Conservation (phyloP, 2,888 invertebrate genomes). For the Nomada ferruginata region DNA sequence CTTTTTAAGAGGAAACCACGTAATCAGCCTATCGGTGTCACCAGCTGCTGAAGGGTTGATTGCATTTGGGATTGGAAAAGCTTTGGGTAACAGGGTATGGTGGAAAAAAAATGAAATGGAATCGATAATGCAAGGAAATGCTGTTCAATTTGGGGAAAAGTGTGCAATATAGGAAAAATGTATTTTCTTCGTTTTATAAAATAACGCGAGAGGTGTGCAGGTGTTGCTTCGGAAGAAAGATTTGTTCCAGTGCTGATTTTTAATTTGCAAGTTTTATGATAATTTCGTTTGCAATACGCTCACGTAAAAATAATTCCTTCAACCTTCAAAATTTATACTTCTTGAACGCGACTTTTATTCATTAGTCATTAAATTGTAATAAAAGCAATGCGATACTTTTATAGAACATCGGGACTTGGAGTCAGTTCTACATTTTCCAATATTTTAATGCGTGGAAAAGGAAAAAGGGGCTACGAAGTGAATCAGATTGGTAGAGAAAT, state of each 20-base stretch:
- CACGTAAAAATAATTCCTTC: not conserved
- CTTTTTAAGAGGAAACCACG: too few relatives aligned
- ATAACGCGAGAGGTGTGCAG: not conserved
- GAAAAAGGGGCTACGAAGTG: not conserved
- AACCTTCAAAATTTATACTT: not conserved
- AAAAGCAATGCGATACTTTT: not conserved
- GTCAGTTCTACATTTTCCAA: not conserved
- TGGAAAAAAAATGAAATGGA: not conserved
- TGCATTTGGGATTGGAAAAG: not conserved
- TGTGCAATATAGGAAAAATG: not conserved
- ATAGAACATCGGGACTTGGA: not conserved
- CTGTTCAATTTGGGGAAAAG: conserved; percentile 1
- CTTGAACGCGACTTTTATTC: not conserved
- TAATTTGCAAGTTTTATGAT: too few relatives aligned
- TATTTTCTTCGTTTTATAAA: not conserved
- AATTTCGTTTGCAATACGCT: too few relatives aligned
- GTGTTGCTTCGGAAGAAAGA: not conserved
- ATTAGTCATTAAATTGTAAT: not conserved
- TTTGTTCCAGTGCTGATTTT: too few relatives aligned
- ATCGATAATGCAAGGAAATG: conserved; percentile 1
- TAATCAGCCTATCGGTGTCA: not conserved
- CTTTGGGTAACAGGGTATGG: not conserved
- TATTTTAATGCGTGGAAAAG: not conserved
- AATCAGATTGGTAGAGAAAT: conserved; percentile 16
- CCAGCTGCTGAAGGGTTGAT: conserved; percentile 11